A percentile compares a stretch with the other conserved stretches of the same genome.
These are phyloP conservation scores for Psix sp. DNA, from an alignment of 1,140 invertebrate genomes.

Conservation along the genomic window DNA sequence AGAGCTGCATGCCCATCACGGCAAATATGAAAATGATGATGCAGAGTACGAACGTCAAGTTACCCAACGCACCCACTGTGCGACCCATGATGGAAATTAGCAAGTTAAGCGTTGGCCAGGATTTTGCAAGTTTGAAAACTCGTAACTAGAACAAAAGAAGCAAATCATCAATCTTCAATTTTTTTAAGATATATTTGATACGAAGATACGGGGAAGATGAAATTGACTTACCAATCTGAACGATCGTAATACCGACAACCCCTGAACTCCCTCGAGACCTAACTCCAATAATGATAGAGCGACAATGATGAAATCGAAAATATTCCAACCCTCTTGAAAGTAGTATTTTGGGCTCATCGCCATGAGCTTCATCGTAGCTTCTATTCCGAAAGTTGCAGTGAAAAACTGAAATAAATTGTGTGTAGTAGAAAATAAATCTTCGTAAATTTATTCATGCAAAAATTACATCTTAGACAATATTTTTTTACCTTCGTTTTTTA, in stretches of 20 bases:
- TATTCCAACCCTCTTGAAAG: slow-evolving; percentile 99
- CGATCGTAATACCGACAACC: slow-evolving; percentile 96
- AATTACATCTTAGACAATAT: no score
- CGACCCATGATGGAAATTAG: slow-evolving; percentile 99
- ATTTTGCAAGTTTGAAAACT: slow-evolving; percentile 99
- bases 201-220: neutral
- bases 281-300: slow-evolving; percentile 95
- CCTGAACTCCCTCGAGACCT: slow-evolving; percentile 93
- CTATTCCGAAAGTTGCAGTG: slow-evolving; percentile 97
- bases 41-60: slow-evolving; percentile 96
- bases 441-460: no score
- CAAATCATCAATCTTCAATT: neutral
- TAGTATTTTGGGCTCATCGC: slow-evolving; percentile 98
- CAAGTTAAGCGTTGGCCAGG: slow-evolving; percentile 98
- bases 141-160: slow-evolving; percentile 83
- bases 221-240: slow-evolving; percentile 91
- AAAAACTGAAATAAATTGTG: slow-evolving; percentile 93
- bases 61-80: slow-evolving; percentile 98
- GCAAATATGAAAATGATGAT: slow-evolving; percentile 99
- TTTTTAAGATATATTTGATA: no score
- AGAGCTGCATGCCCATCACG: slow-evolving; percentile 99
- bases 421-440: no score
- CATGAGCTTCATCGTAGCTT: slow-evolving; percentile 96
- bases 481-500: neutral
- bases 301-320: slow-evolving; percentile 99